A percentile compares a stretch with the other conserved stretches of the same genome.
Conservation (phyloP, 1,140 invertebrate genomes). For the Bombus impatiens region DNA sequence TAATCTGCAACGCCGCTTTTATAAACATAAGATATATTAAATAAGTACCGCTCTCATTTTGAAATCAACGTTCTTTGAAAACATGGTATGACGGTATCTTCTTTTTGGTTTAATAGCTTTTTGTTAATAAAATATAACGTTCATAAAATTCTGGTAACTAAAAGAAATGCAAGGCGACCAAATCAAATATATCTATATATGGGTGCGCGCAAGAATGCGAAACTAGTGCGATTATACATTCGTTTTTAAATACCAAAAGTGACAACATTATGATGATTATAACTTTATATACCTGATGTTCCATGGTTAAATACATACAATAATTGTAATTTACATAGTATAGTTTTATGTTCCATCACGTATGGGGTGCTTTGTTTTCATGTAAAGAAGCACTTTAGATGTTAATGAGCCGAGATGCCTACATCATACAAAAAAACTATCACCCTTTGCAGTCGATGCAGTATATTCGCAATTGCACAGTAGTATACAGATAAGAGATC, state of each 20-base stretch:
- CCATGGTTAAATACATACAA: constrained; percentile 57
- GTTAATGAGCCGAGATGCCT: constrained; percentile 58
- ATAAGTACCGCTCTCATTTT: constrained; percentile 45
- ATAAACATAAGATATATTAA: constrained; percentile 51
- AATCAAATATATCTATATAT: constrained; percentile 49
- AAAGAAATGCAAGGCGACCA: constrained; percentile 41
- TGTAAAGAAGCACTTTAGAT: constrained; percentile 58
- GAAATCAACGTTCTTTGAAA: constrained; percentile 31
- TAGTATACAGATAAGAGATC: constrained; percentile 64
- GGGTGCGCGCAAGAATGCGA: constrained; percentile 44
- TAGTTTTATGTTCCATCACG: constrained; percentile 49
- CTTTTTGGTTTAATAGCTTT: constrained; percentile 51
- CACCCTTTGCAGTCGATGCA: constrained; percentile 60
- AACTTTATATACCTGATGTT: constrained; percentile 61
- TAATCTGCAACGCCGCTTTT: constrained; percentile 42
- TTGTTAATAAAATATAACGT: constrained; percentile 54
- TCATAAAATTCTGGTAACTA: constrained; percentile 55
- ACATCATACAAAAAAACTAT: constrained; percentile 60
- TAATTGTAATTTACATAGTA: constrained; percentile 56
- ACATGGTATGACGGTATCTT: constrained; percentile 43
- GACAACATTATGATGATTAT: constrained; percentile 58
- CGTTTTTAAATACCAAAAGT: constrained; percentile 60
- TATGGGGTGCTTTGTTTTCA: constrained; percentile 47
- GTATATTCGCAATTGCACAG: constrained; percentile 68
- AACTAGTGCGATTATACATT: constrained; percentile 47